phyloP scores from a whole-genome alignment of 1,140 invertebrate genomes.

The Sarcophaga peregrina region DNA sequence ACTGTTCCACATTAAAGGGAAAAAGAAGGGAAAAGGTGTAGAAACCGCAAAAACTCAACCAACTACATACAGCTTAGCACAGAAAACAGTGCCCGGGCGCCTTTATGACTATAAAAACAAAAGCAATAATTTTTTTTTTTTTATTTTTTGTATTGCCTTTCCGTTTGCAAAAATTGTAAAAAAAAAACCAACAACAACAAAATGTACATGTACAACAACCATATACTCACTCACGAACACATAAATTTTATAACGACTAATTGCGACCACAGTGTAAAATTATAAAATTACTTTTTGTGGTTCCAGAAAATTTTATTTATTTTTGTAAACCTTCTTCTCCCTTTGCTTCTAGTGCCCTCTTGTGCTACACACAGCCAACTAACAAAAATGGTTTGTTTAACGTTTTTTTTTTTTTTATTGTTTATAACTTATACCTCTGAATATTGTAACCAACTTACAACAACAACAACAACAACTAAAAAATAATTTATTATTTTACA shows the following conservation, averaged over 20 bases:
- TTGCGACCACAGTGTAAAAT: slow-evolving; percentile 57
- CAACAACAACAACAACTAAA: too few species aligned
- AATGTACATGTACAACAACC: not conserved
- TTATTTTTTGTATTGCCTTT: slow-evolving; percentile 6
- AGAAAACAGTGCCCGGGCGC: slow-evolving; percentile 42
- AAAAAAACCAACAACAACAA: slow-evolving; percentile 3
- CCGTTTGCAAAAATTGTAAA: slow-evolving; percentile 13
- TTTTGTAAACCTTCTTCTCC: too few species aligned
- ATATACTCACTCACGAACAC: slow-evolving; percentile 19
- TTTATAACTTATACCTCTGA: too few species aligned
- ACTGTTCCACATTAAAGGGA: not conserved
- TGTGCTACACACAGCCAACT: too few species aligned
- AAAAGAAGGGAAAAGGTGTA: not conserved
- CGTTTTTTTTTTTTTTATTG: too few species aligned
- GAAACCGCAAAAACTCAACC: not conserved
- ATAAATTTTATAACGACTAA: slow-evolving; percentile 64
- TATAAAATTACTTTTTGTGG: slow-evolving; percentile 63
- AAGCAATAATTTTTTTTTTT: slow-evolving; percentile 59
- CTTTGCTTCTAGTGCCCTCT: too few species aligned
- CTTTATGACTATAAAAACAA: slow-evolving; percentile 62
- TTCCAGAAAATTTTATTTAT: not conserved
- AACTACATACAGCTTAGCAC: not conserved
- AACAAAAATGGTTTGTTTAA: too few species aligned
- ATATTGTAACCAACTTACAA: too few species aligned
- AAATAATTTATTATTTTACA: too few species aligned